phyloP scores from a whole-genome alignment of 1,140 invertebrate genomes.

The Drosophila nannoptera region DNA sequence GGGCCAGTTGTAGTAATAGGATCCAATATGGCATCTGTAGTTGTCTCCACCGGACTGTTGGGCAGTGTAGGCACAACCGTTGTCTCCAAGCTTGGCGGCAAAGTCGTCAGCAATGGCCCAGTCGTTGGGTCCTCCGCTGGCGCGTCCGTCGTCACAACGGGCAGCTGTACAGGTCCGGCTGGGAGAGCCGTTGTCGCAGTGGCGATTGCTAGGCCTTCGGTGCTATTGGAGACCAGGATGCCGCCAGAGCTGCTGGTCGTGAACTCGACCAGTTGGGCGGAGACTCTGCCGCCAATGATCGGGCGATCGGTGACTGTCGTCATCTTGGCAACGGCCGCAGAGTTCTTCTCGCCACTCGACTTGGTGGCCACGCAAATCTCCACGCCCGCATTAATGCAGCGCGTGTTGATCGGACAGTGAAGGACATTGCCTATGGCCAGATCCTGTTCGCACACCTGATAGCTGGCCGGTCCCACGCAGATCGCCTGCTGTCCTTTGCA shows the following conservation, averaged over 20 bases:
- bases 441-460: constrained; percentile 49
- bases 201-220: constrained; percentile 8
- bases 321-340: constrained; percentile 55
- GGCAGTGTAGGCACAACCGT: constrained; percentile 16
- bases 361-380: constrained; percentile 68
- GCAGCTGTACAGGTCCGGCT: constrained; percentile 1
- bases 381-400: constrained; percentile 68
- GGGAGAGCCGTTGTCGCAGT: constrained; percentile 16
- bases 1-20: constrained; percentile 9
- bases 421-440: constrained; percentile 44
- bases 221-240: constrained; percentile 13
- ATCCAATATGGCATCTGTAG: constrained; percentile 2
- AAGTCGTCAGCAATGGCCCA: constrained; percentile 19
- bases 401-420: constrained; percentile 49
- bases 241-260: constrained; percentile 26
- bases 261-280: constrained; percentile 47
- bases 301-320: constrained; percentile 55
- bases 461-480: constrained; percentile 62
- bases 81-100: constrained; percentile 7
- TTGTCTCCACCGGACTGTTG: constrained; percentile 6
- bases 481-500: constrained; percentile 60
- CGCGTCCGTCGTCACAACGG: constrained; percentile 22
- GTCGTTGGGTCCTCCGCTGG: constrained; percentile 21
- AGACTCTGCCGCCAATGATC: constrained; percentile 17
- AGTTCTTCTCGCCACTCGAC: constrained; percentile 28